Base-by-base conservation (phyloP, 2,888 invertebrate species). In the Cyclophora albipunctata region DNA sequence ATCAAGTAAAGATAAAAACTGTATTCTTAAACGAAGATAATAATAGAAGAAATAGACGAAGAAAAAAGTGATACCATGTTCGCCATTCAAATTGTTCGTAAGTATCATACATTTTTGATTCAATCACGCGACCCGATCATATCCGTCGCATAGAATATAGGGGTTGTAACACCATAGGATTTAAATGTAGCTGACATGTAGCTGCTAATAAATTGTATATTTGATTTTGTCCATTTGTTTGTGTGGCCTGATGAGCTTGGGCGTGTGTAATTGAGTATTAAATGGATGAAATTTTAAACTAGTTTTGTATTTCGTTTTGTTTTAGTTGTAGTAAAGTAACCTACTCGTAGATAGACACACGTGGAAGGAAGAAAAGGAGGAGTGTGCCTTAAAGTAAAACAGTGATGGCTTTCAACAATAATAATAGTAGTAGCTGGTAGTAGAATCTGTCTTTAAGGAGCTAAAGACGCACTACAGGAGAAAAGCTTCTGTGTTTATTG, bases 111-210 rank as follows among this genome's bases (percentile, higher is more conserved):
- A 59, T 50, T 54, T 58, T 69, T 60, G 54, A 63, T 66, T 67
- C 73, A 66, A 71, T 69, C 75, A 68, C 73, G 72, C 71, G 71
- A 60, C 73, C 20, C 54, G 67, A 66, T 70, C 64, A 59, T 65
- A 63, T 69, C 67, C 64, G 64, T 59, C 67, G 62, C 67, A 66
- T 72, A 66, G 62, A 57, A 64, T 51, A 59, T 60, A 61, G 69
- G 73, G 76, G 63, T 54, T 52, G 57, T 64, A 67, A 72, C 37
- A 67, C 67, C 66, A 60, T 54, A 51, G 62, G 67, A 62, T 67
- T 70, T 66, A 64, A 58, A 57, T 61, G n/a, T n/a, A n/a, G n/a
- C n/a, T n/a, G 62, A 62, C 59, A 62, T 57, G 55, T 66, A 69
- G 53, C 48, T 45, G 53, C 62, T 67, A 66, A 67, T 67, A 67